Evolutionary conservation across 2,113 vertebrate species (phyloP).

Genomic region (Lepus timidus): DNA sequence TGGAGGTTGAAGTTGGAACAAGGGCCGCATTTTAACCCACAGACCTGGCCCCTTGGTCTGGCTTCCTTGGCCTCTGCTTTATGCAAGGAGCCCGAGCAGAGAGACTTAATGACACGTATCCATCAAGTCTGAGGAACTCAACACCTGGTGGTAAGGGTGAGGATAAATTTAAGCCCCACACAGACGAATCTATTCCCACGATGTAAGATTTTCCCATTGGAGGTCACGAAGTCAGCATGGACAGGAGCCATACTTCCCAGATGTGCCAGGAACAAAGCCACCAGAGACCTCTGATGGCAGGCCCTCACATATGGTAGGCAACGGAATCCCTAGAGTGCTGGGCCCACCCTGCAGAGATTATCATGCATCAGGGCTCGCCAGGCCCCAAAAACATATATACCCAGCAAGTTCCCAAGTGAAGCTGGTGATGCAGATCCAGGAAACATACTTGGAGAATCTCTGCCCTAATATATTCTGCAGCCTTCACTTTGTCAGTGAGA

Average conservation of each 20-base stretch:
- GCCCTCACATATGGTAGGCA: background rate
- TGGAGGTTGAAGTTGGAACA: background rate
- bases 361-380: background rate
- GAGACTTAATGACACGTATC: background rate
- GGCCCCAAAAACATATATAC: background rate
- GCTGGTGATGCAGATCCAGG: background rate
- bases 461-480: background rate
- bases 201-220: background rate
- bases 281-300: background rate
- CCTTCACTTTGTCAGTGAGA: background rate
- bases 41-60: background rate
- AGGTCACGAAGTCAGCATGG: no score
- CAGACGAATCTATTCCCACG: background rate
- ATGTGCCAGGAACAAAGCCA: background rate
- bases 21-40: background rate
- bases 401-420: background rate
- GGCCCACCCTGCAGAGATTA: background rate
- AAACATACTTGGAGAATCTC: background rate
- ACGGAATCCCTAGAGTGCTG: background rate
- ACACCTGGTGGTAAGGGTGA: background rate
- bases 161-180: background rate
- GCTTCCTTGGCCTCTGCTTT: no score
- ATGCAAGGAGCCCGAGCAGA: rapidly evolving
- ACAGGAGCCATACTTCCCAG: background rate
- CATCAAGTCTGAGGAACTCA: background rate